A percentile compares a stretch with the other conserved stretches of the same genome.
phyloP scores from a whole-genome alignment of 2,113 vertebrate species.

The Enhydra lutris region DNA sequence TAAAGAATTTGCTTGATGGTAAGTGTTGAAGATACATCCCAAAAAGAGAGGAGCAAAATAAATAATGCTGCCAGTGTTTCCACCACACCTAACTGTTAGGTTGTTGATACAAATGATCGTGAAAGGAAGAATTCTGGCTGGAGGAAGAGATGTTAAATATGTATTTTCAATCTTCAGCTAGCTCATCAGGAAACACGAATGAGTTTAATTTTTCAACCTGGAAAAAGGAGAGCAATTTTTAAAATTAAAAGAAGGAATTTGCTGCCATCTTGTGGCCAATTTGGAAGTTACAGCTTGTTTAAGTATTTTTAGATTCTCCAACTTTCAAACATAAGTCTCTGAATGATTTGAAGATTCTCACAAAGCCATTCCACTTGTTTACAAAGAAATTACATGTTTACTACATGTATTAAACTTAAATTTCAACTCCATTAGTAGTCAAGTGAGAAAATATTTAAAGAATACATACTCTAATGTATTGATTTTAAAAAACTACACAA shows the following conservation, averaged over 20 bases:
- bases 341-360: background rate
- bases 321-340: background rate
- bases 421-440: background rate
- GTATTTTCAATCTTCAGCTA: background rate
- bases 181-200: background rate
- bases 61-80: background rate
- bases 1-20: background rate
- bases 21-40: background rate
- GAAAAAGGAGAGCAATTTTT: background rate
- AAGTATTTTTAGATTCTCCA: background rate
- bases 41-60: background rate
- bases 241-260: slow-evolving; percentile 67
- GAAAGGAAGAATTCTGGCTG: background rate
- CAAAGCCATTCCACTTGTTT: background rate
- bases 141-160: background rate
- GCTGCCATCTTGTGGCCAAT: slow-evolving; percentile 73
- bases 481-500: background rate
- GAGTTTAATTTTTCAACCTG: background rate
- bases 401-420: background rate
- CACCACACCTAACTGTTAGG: background rate
- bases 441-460: background rate
- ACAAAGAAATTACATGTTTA: background rate
- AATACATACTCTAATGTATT: background rate
- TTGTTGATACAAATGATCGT: background rate
- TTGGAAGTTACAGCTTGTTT: background rate